Base-by-base conservation (phyloP, 1,140 invertebrate genomes). In the Drosophila tropicalis region DNA sequence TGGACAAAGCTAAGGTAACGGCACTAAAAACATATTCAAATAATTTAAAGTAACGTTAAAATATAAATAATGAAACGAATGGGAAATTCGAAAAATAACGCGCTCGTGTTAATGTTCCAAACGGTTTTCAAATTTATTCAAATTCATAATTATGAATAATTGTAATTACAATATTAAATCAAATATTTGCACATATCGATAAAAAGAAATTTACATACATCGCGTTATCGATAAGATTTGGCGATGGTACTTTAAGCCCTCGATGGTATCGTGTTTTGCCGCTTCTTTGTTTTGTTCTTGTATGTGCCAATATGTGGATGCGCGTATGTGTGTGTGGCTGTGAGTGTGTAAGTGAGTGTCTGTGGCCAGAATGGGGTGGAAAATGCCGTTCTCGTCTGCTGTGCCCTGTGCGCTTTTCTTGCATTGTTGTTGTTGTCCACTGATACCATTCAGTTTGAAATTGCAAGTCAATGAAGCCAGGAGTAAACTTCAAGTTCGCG, bases 401-500 rank as follows among this genome's bases (percentile, higher is more conserved):
- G 58, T 62, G 39, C 34, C 17, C 39, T 75, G 58, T 62, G 39
- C 34, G 58, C 62, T 74, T 71, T 77, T 77, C 54, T 39, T 58
- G 64, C 65, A 39, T 74, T 62, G 54, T 68, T 71, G 82, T 73
- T 39, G 64, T 25, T 61, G 39, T 58, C 70, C 12, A 12, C 57
- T 60, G 41, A 39, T 40, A 13, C 29, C 66, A 55, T 62, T 86
- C 78, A 91, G 90, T 90, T 87, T 81, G 76, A 91, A 91, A 91
- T 85, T 83, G 89, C 68, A 89, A 91, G 90, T 91, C 90, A 91
- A 91, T 91, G 90, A 91, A 91, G 90, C 89, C 82, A 86, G 84
- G 82, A 90, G 90, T 79, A 89, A 86, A 91, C 90, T 91, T 90
- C 72, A 81, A 91, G 87, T 91, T 91, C 87, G 87, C 90, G 90